Conservation (phyloP, 1,140 invertebrate species). For the Pygmarrhopalites habei region DNA sequence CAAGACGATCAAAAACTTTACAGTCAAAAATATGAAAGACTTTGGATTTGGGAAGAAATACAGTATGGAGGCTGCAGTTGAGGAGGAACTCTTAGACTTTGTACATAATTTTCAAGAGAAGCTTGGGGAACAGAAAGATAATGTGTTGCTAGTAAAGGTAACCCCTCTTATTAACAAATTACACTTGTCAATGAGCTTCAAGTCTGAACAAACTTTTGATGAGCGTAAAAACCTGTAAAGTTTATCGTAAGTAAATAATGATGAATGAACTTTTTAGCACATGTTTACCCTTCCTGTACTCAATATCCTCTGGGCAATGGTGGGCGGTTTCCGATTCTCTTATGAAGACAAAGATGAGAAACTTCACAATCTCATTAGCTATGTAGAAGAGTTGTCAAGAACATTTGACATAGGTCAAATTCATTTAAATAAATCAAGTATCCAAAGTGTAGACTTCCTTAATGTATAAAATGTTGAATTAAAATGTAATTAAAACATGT, state of each 20-base stretch:
- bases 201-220: too few relatives aligned
- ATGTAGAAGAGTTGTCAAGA: slow-evolving; percentile 29
- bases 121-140: slow-evolving; percentile 11
- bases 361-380: slow-evolving; percentile 25
- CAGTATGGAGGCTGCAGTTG: slow-evolving; percentile 34
- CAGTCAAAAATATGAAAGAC: slow-evolving; percentile 31
- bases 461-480: too few relatives aligned
- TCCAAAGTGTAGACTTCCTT: too few relatives aligned
- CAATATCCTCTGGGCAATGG: slow-evolving; percentile 38
- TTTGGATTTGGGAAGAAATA: slow-evolving; percentile 37
- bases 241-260: too few relatives aligned
- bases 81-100: slow-evolving; percentile 37
- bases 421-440: too few relatives aligned
- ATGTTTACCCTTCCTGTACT: slow-evolving; percentile 36
- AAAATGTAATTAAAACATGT: too few relatives aligned
- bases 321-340: slow-evolving; percentile 31
- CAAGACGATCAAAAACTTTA: slow-evolving; percentile 31
- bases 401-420: slow-evolving; percentile 29
- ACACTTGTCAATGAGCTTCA: too few relatives aligned
- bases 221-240: too few relatives aligned
- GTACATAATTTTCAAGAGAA: slow-evolving; percentile 26
- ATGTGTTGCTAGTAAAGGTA: slow-evolving; percentile 26
- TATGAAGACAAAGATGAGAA: slow-evolving; percentile 37
- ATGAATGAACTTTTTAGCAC: too few relatives aligned
- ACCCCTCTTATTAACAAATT: too few relatives aligned